Percentiles rank a stretch among this genome's conserved stretches.
Conservation (phyloP, 2,113 vertebrate species). For the Myrmecophaga tridactyla region DNA sequence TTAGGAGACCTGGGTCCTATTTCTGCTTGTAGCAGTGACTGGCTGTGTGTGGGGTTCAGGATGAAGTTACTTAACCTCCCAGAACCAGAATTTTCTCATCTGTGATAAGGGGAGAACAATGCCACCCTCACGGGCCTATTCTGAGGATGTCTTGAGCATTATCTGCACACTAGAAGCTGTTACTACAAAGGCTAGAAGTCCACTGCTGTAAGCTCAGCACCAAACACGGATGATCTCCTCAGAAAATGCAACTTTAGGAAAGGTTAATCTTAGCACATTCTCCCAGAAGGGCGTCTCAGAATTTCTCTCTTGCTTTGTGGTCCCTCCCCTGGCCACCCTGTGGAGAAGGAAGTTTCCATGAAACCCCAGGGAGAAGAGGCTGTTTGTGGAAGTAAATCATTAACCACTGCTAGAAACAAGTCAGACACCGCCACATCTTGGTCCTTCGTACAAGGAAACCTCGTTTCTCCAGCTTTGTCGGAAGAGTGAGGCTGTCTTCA, state of each 20-base stretch:
- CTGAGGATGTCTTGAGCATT: not conserved
- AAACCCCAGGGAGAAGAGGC: not conserved
- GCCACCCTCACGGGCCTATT: not conserved
- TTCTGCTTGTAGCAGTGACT: too few species aligned
- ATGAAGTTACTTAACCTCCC: not conserved
- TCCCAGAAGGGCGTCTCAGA: not conserved
- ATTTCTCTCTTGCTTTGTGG: too few species aligned
- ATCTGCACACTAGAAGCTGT: not conserved
- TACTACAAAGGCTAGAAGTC: not conserved
- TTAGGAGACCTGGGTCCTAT: not conserved
- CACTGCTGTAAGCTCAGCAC: not conserved
- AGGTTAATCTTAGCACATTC: not conserved
- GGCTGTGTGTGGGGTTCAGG: not conserved
- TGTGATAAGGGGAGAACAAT: too few species aligned
- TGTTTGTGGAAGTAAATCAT: not conserved
- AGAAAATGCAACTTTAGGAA: not conserved
- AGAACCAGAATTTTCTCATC: not conserved
- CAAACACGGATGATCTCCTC: not conserved
- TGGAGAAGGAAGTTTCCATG: not conserved
- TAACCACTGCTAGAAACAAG: not conserved
- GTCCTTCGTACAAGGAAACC: rapidly evolving
- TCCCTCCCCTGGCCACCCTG: not conserved
- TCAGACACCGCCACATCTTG: rapidly evolving
- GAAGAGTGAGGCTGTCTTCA: not conserved
- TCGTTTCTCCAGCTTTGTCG: not conserved